These are phyloP conservation scores for Lasioglossum oenotherae DNA, from an alignment of 2,888 invertebrate species.

Conservation along the genomic window DNA sequence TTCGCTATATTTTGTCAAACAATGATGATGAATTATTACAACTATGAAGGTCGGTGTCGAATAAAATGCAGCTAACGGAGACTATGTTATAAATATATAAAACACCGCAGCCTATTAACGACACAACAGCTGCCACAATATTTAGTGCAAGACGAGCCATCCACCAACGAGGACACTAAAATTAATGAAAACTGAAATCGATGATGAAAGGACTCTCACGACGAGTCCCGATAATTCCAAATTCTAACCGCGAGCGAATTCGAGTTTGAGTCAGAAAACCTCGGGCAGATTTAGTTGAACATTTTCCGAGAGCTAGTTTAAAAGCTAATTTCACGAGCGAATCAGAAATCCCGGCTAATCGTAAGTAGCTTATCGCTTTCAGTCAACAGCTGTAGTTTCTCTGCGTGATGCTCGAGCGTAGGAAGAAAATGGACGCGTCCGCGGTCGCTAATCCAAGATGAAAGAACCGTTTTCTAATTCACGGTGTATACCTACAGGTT, in stretches of 20 bases:
- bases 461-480: neutral
- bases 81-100: neutral
- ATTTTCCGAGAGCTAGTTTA: neutral
- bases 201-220: neutral
- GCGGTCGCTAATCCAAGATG: neutral
- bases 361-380: slow-evolving; percentile 1
- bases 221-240: neutral
- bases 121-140: neutral
- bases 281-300: neutral
- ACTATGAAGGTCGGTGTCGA: no score
- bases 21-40: neutral
- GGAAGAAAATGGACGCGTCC: slow-evolving; percentile 1
- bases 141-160: neutral
- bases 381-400: neutral
- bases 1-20: no score
- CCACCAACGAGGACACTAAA: neutral
- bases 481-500: no score
- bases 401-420: neutral
- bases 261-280: no score
- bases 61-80: neutral
- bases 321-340: neutral
- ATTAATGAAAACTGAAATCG: neutral
- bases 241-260: neutral
- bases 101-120: neutral
- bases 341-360: neutral